A percentile compares a stretch with the other conserved stretches of the same genome.
These are phyloP conservation scores for Aleiodes sp. DNA, from an alignment of 1,140 invertebrate species.

Conservation along the genomic window DNA sequence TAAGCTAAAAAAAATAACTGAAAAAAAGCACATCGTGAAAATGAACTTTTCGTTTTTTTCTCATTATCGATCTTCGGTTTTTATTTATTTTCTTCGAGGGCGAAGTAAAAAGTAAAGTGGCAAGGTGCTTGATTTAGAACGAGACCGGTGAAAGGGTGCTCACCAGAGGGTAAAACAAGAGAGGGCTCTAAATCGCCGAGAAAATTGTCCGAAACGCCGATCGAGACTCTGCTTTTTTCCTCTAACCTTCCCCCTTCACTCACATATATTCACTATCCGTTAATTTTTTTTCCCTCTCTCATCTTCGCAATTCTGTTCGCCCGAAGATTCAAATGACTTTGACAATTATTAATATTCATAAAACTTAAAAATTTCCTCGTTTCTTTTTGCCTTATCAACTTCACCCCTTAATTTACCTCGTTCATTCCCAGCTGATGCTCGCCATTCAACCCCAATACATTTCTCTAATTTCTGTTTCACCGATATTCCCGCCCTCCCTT, in stretches of 20 bases:
- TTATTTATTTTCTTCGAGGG: not conserved
- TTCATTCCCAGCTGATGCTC: not conserved
- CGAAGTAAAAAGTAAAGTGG: constrained; percentile 28
- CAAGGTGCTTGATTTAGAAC: constrained; percentile 49
- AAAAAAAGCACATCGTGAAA: not conserved
- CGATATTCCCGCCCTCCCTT: constrained; percentile 26
- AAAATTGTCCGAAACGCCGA: constrained; percentile 43
- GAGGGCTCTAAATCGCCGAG: constrained; percentile 51
- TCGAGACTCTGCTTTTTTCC: constrained; percentile 45
- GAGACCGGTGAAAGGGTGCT: constrained; percentile 38
- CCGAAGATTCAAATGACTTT: not conserved
- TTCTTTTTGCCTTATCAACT: constrained; percentile 4
- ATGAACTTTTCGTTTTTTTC: constrained; percentile 9
- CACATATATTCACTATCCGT: not conserved
- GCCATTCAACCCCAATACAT: not conserved
- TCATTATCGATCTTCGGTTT: constrained; percentile 8
- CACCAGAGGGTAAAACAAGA: constrained; percentile 45
- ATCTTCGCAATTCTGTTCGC: not conserved
- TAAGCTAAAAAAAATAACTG: not conserved
- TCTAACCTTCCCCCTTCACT: constrained; percentile 18
- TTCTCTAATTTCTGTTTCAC: constrained; percentile 53
- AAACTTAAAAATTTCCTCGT: not conserved
- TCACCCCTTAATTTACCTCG: not conserved
- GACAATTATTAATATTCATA: constrained; percentile 24
- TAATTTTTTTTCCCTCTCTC: not conserved